Base-by-base conservation (phyloP, 2,888 invertebrate species). In the Stenoptilia bipunctidactyla region DNA sequence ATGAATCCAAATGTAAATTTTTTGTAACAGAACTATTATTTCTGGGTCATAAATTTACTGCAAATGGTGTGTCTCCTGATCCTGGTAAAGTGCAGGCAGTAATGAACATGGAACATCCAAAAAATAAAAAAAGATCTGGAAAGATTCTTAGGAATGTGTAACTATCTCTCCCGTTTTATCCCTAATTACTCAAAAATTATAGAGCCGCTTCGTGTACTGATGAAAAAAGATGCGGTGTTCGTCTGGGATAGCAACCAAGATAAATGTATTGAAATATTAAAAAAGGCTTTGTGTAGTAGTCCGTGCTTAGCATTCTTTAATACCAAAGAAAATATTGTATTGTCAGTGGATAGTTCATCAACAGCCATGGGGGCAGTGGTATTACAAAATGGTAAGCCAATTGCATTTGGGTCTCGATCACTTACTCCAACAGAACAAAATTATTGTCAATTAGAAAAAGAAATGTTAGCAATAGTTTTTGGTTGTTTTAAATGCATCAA, bases 391-490 rank as follows among this genome's bases (percentile, higher is more conserved):
- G n/a, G n/a, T n/a, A n/a, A n/a, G n/a, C n/a, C n/a, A n/a, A n/a
- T n/a, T n/a, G n/a, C n/a, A n/a, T n/a, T 55, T 45, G 47, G 42
- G 6, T 53, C 52, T 10, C 46, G 46, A 27, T 36, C 52, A 5
- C 37, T 53, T 30, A 50, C 45, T 3, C 14, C 33, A 13, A 30
- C 46, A 8, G 52, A 58, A 43, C 33, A 42, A 33, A 42, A 40
- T 4, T 56, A 53, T 42, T 50, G 52, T 13, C 53, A 56, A 40
- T 27, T 27, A 12, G 36, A 36, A 15, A 36, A 36, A 15, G 36
- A 36, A 15, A 15, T 36, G n/a, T 36, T 12, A 15, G 36, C 36
- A n/a, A 37, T 37, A 8, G 36, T 41, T 3, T 41, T 33, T 37
- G 37, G 40, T 15, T 40, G 40, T 33, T 36, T 30, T 15, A 36